Evolutionary conservation across 2,888 invertebrate species (phyloP).

Genomic region (Drosophila testacea): DNA sequence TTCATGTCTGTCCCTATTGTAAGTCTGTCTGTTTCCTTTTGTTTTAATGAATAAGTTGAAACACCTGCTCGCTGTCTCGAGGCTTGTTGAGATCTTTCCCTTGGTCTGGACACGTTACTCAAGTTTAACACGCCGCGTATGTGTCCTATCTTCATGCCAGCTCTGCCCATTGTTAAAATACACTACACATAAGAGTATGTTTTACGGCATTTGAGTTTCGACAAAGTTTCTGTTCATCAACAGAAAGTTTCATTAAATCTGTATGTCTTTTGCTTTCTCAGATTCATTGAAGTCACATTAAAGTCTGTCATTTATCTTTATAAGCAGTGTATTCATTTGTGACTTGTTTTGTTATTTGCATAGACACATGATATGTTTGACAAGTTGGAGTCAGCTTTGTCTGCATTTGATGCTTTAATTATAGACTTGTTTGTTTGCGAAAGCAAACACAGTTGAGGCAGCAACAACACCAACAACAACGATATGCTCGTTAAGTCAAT

Average conservation of each 20-base stretch:
- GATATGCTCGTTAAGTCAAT: slow-evolving; percentile 38
- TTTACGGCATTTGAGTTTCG: slow-evolving; percentile 30
- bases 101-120: slow-evolving; percentile 50
- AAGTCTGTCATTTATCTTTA: background rate
- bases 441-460: slow-evolving; percentile 26
- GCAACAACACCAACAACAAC: slow-evolving; percentile 1
- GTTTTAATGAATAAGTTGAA: slow-evolving; percentile 77
- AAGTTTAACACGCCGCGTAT: slow-evolving; percentile 59
- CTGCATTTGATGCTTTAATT: slow-evolving; percentile 73
- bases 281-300: slow-evolving; percentile 2
- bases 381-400: slow-evolving; percentile 39
- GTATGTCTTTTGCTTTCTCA: background rate
- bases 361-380: slow-evolving; percentile 31
- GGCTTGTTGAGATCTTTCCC: slow-evolving; percentile 46
- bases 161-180: slow-evolving; percentile 50
- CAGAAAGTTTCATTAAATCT: background rate
- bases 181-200: slow-evolving; percentile 37
- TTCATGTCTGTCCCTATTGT: slow-evolving; percentile 22
- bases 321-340: background rate
- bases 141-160: slow-evolving; percentile 65
- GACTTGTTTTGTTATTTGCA: slow-evolving; percentile 29
- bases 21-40: slow-evolving; percentile 66
- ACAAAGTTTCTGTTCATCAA: slow-evolving; percentile 24
- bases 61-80: slow-evolving; percentile 69
- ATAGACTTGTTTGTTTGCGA: slow-evolving; percentile 46